phyloP scores from a whole-genome alignment of 2,888 invertebrate species.

The Tyria jacobaeae region DNA sequence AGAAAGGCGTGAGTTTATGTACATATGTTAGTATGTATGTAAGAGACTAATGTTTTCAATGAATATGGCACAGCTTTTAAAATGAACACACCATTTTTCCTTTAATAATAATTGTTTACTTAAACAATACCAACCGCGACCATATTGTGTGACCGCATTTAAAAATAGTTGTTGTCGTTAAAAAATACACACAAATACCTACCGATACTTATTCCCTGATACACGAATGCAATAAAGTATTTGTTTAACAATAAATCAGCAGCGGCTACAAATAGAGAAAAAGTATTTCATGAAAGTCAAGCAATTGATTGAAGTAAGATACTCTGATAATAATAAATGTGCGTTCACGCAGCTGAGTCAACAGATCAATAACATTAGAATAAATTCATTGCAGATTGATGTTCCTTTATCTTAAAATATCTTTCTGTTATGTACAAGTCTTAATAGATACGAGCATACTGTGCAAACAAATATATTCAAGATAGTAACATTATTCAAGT shows the following conservation, averaged over 20 bases:
- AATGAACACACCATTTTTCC: neutral
- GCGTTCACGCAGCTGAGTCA: slow-evolving; percentile 61
- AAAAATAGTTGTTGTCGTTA: neutral
- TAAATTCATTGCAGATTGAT: neutral
- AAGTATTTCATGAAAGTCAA: slow-evolving; percentile 9
- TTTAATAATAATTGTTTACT: neutral
- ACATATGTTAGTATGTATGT: neutral
- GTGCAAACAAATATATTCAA: neutral
- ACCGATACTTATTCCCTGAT: neutral
- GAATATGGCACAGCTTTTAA: neutral
- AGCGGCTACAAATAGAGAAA: neutral
- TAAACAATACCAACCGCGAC: neutral
- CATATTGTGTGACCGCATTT: neutral
- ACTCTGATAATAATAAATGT: slow-evolving; percentile 55
- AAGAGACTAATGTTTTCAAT: no score
- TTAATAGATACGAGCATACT: neutral
- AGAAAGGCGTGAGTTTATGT: no score
- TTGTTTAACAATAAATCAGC: neutral
- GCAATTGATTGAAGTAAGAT: slow-evolving; percentile 27
- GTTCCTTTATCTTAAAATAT: neutral
- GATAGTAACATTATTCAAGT: neutral
- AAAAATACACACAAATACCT: no score
- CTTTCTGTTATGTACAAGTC: neutral
- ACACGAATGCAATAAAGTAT: neutral
- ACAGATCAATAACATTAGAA: slow-evolving; percentile 33